Percentiles rank a stretch among this genome's conserved stretches.
These are phyloP conservation scores for Neosilurus hyrtlii DNA, from an alignment of 2,797 vertebrate species.

Conservation along the genomic window DNA sequence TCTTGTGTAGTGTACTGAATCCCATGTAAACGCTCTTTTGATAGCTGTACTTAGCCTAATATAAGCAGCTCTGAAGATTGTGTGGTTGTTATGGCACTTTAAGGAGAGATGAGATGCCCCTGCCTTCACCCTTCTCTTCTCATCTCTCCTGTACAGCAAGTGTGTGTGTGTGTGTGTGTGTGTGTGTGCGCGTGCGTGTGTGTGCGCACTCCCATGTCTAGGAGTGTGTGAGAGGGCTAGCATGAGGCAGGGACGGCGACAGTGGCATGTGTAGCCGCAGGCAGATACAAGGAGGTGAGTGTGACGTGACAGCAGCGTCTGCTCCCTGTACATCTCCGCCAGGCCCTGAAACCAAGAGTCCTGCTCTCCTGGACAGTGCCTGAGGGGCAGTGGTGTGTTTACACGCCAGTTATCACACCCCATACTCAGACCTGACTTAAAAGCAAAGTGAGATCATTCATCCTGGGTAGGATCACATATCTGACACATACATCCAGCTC, in stretches of 20 bases:
- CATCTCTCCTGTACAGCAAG: slow-evolving; percentile 18
- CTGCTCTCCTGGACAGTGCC: slow-evolving; percentile 65
- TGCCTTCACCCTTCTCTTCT: slow-evolving; percentile 14
- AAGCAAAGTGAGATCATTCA: slow-evolving; percentile 25
- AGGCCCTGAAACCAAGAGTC: slow-evolving; percentile 75
- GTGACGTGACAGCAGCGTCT: slow-evolving; percentile 79
- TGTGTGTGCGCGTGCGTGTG: background rate
- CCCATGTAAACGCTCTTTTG: background rate
- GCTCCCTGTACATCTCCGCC: slow-evolving; percentile 74
- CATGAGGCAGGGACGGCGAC: slow-evolving; percentile 30
- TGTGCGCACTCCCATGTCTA: background rate
- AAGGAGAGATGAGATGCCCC: slow-evolving; percentile 14
- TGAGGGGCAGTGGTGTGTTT: slow-evolving; percentile 63
- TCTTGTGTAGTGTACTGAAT: background rate
- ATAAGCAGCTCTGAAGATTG: slow-evolving; percentile 25
- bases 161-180: background rate
- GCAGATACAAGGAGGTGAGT: slow-evolving; percentile 69
- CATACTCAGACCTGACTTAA: slow-evolving; percentile 61
- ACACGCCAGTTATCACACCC: slow-evolving; percentile 58
- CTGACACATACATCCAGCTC: background rate
- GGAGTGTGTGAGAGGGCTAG: slow-evolving; percentile 10
- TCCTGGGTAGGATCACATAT: slow-evolving; percentile 7
- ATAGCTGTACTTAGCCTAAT: slow-evolving; percentile 11
- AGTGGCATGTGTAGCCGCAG: slow-evolving; percentile 62
- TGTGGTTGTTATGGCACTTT: slow-evolving; percentile 21